Conservation (phyloP, 2,888 invertebrate species). For the Allygus modestus region DNA sequence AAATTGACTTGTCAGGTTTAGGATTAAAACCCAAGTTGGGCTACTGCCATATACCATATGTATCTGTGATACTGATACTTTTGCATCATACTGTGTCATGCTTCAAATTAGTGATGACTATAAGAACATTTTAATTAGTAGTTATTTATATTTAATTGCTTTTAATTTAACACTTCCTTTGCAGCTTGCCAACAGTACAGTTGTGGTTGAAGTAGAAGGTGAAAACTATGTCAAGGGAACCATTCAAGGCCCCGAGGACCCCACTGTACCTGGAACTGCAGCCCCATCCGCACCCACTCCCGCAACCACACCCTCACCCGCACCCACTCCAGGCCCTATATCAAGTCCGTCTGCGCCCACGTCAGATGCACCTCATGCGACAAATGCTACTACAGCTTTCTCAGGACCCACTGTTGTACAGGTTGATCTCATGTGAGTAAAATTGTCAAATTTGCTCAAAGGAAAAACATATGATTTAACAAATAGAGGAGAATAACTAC, state of each 20-base stretch:
- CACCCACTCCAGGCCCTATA: not conserved
- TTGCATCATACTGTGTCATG: too few relatives aligned
- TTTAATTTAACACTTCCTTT: not conserved
- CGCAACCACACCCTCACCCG: not conserved
- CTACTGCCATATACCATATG: too few relatives aligned
- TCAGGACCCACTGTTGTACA: not conserved
- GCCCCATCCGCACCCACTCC: not conserved
- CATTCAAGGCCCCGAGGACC: not conserved
- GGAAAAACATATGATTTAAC: too few relatives aligned
- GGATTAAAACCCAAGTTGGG: too few relatives aligned
- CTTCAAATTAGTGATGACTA: too few relatives aligned
- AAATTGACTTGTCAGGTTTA: too few relatives aligned
- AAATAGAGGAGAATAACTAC: too few relatives aligned
- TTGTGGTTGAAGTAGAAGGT: slow-evolving; percentile 27
- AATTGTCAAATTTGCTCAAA: too few relatives aligned
- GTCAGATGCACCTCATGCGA: not conserved
- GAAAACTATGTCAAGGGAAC: not conserved
- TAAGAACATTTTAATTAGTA: too few relatives aligned
- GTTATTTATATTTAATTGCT: too few relatives aligned
- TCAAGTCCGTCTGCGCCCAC: not conserved
- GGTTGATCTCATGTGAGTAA: not conserved
- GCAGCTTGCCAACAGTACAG: not conserved
- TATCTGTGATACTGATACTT: too few relatives aligned
- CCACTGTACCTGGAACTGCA: not conserved
- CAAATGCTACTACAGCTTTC: too few relatives aligned